Base-by-base conservation (phyloP, 2,888 invertebrate species). In the Dexiosoma caninum region DNA sequence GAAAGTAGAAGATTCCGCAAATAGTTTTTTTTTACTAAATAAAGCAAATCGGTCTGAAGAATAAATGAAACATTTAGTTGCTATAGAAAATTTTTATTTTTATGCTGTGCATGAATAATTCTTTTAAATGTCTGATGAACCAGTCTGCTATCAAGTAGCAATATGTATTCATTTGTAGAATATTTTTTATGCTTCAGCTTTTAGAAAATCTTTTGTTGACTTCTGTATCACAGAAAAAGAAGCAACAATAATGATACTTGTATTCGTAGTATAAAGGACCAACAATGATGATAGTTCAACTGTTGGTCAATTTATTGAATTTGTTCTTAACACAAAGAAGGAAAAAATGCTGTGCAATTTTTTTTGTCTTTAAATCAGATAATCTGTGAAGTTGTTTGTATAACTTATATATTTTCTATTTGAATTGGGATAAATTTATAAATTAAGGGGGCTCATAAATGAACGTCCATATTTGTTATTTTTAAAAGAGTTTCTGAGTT, bases 291-390 rank as follows among this genome's bases (percentile, higher is more conserved):
- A 83, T 85, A 64, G 64, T 53, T 49, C 69, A 76, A 78, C 75
- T 79, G 85, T 86, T 87, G 87, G 85, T 86, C 86, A 87, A 87
- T 87, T 87, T 87, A 88, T 87, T 88, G 87, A 86, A 85, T 86
- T 84, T 67, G 74, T 78, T 78, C 62, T 76, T 46, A 49, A 49
- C 55, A 49, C 46, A 62, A 30, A 60, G 30, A 53, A 66, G 35
- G 57, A 59, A 70, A 21, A 44, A 40, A 23, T 9, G 30, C 21
- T 53, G 32, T 37, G 19, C 3, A 23, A 8, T 71, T 19, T 60
- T 42, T 60, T 62, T 55, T 62, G 21, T 40, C 40, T 60, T 66
- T 4, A 57, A 79, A 75, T 75, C 70, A 62, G 74, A 74, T 69
- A 57, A 70, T 42, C 46, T 57, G 21, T 14, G 16, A 40, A 7